Conservation (phyloP, 2,113 vertebrate genomes). For the Anguilla japonica region DNA sequence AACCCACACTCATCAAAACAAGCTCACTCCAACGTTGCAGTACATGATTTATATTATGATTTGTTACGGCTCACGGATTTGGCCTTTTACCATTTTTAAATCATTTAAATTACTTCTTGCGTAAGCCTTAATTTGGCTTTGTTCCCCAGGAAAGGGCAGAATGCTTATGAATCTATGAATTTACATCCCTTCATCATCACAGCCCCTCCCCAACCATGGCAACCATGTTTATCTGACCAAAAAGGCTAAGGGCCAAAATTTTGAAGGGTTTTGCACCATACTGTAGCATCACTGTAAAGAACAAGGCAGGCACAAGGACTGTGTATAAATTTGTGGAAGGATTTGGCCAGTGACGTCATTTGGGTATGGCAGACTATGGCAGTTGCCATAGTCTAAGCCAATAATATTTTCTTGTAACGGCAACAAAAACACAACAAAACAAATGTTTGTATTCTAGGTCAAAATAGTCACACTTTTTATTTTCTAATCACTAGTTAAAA, state of each 20-base stretch:
- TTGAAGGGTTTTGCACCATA: not conserved
- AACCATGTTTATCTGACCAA: not conserved
- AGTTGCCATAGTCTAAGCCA: too few species aligned
- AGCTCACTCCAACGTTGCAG: not conserved
- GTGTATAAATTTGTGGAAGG: not conserved
- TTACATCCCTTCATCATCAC: slow-evolving; percentile 21
- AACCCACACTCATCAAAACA: not conserved
- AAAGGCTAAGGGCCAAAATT: not conserved
- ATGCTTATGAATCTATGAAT: slow-evolving; percentile 41
- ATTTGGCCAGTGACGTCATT: too few species aligned
- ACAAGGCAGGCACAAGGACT: not conserved
- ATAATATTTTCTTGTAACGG: too few species aligned
- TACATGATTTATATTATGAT: not conserved
- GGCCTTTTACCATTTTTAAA: not conserved
- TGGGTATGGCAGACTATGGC: too few species aligned
- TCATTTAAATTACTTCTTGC: not conserved
- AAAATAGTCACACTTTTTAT: too few species aligned
- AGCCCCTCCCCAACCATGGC: not conserved
- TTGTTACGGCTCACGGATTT: not conserved
- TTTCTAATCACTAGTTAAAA: too few species aligned
- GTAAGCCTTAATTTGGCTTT: slow-evolving; percentile 39
- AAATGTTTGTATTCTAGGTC: too few species aligned
- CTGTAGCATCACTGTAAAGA: not conserved
- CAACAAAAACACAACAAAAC: too few species aligned
- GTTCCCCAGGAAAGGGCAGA: slow-evolving; percentile 32